phyloP scores from a whole-genome alignment of 2,797 vertebrate species.

The Brachyalestes nurse region DNA sequence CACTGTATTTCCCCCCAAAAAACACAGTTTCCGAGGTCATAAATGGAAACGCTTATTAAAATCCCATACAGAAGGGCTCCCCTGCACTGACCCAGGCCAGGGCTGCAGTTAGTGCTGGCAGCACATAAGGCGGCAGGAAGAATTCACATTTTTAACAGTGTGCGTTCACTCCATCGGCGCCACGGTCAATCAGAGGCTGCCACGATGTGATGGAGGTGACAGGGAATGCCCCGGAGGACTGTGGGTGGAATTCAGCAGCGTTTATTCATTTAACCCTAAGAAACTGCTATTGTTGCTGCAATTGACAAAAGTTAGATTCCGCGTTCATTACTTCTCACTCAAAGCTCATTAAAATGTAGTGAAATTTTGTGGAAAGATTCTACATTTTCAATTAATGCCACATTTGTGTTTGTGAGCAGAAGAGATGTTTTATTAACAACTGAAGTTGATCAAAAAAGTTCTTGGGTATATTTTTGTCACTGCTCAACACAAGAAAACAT shows the following conservation, averaged over 20 bases:
- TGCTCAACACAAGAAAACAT: too few relatives aligned
- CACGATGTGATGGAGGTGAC: conserved; percentile 72
- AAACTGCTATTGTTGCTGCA: too few relatives aligned
- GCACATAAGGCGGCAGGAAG: conserved; percentile 51
- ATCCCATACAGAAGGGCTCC: conserved; percentile 45
- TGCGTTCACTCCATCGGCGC: conserved; percentile 58
- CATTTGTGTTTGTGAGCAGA: too few relatives aligned
- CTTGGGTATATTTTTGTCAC: too few relatives aligned
- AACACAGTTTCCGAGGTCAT: conserved; percentile 60
- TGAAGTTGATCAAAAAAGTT: too few relatives aligned
- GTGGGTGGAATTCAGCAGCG: conserved; percentile 63
- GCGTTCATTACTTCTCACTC: too few relatives aligned
- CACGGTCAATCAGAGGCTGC: conserved; percentile 65
- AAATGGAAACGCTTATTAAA: conserved; percentile 69
- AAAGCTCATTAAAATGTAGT: too few relatives aligned
- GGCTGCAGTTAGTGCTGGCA: conserved; percentile 20
- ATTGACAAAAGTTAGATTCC: too few relatives aligned
- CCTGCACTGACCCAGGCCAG: conserved; percentile 7
- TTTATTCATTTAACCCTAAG: conserved; percentile 33
- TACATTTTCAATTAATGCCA: too few relatives aligned
- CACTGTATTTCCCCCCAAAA: conserved; percentile 52
- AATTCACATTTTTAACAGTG: conserved; percentile 64
- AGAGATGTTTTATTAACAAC: too few relatives aligned
- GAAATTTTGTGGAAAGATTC: too few relatives aligned
- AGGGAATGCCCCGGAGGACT: conserved; percentile 43